Evolutionary conservation across 2,888 invertebrate species (phyloP).

Genomic region (Ophion ventricosus): DNA sequence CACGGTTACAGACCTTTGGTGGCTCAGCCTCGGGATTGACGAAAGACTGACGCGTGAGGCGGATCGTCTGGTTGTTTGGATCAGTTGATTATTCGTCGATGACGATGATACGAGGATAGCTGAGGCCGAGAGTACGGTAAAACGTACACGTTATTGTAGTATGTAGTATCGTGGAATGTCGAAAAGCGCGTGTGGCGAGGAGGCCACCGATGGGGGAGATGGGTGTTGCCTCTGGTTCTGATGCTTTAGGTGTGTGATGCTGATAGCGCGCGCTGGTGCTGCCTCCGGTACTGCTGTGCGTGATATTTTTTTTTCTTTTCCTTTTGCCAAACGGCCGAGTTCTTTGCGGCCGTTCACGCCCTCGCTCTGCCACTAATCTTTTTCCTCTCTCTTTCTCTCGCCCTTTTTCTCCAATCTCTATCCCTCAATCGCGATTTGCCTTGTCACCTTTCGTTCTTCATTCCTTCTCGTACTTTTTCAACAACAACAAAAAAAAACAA

Average conservation of each 20-base stretch:
- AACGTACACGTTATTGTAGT: conserved; percentile 35
- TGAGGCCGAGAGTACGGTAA: conserved; percentile 8
- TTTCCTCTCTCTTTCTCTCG: not conserved
- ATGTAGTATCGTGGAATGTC: conserved; percentile 49
- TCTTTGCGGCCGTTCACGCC: conserved; percentile 44
- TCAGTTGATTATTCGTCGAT: not conserved
- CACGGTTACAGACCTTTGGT: not conserved
- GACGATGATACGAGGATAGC: conserved; percentile 18
- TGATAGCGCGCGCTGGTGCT: conserved; percentile 51
- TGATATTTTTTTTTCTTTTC: no score
- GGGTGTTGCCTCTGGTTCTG: conserved; percentile 63
- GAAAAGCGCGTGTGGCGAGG: conserved; percentile 56
- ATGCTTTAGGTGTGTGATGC: conserved; percentile 45
- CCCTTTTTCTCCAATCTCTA: not conserved
- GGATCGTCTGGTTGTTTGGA: not conserved
- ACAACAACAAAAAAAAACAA: not conserved
- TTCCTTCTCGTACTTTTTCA: not conserved
- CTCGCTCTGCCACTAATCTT: conserved; percentile 10
- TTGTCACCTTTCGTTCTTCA: not conserved
- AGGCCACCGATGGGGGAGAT: conserved; percentile 61
- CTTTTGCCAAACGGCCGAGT: conserved; percentile 22
- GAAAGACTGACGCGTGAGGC: not conserved
- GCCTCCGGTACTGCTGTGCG: conserved; percentile 50
- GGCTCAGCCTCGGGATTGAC: not conserved
- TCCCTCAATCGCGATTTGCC: not conserved